Evolutionary conservation across 2,888 invertebrate species (phyloP).

Genomic region (Trachelus troglodyta): DNA sequence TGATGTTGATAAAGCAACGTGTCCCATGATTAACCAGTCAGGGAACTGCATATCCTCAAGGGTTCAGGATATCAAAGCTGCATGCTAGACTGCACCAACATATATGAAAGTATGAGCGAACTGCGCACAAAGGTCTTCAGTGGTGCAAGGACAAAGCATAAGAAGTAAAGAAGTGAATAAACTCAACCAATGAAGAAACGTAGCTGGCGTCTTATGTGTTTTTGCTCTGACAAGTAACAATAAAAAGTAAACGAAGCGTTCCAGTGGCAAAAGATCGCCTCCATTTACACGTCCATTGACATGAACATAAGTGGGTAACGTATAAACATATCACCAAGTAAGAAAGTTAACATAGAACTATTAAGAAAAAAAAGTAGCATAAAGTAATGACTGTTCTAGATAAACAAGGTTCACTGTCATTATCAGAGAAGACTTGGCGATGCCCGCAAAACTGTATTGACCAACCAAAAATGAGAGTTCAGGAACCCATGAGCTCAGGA

Average conservation of each 20-base stretch:
- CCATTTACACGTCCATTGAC: background rate
- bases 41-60: background rate
- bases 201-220: background rate
- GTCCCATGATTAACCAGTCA: background rate
- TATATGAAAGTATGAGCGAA: background rate
- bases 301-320: background rate
- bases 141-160: background rate
- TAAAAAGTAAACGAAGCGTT: background rate
- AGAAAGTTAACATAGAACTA: background rate
- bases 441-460: background rate
- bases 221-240: background rate
- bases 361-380: background rate
- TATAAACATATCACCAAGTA: background rate
- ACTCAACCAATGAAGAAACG: background rate
- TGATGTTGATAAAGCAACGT: background rate
- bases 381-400: background rate
- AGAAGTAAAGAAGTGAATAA: background rate
- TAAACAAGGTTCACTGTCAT: background rate
- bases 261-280: background rate
- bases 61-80: background rate
- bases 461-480: background rate
- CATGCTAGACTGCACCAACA: background rate
- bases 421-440: background rate
- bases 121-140: background rate
- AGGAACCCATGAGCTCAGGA: background rate